Base-by-base conservation (phyloP, 2,797 vertebrate genomes). In the Chaunax sp. region DNA sequence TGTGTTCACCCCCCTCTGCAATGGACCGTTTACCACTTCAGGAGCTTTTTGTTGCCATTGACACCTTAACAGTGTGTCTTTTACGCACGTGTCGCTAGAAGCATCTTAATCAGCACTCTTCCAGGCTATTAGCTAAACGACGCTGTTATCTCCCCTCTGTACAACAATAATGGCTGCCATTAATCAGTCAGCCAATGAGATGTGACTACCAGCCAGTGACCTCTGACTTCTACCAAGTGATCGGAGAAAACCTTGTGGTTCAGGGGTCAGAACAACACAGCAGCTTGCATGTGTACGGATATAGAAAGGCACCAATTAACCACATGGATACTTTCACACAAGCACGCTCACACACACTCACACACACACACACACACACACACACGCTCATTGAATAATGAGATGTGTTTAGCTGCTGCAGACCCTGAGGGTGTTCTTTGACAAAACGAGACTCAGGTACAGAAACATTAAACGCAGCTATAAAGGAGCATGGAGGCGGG, bases 171-270 rank as follows among this genome's bases (percentile, higher is more conserved):
- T 76, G 59, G 70, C 78, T 2, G 45, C 75, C 55, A 85, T 92
- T 80, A 87, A 88, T 91, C 89, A 83, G 77, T 83, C 75, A 71
- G 68, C 82, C 84, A 88, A 89, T 88, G 85, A 88, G 84, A 69
- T 53, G 72, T 66, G 73, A 84, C 80, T 28, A 44, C 41, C 58
- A 79, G 67, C 33, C 74, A n/a, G 66, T 76, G 84, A 89, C 88
- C 85, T 74, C 20, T 44, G 62, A 79, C 80, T 25, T 33, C 64
- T 59, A 78, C 72, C 14, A 26, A 38, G 60, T 79, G 75, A 15
- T 41, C n/a, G 41, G 78, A 84, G 79, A 76, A n/a, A 74, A 80
- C 72, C 58, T 16, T 10, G 53, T 4, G 26, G 74, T 69, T 76
- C 56, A 43, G 49, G 56, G 81, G 66, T 86, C 74, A 38, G 60